These are phyloP conservation scores for Coenonympha glycerion DNA, from an alignment of 2,888 invertebrate genomes.

Conservation along the genomic window DNA sequence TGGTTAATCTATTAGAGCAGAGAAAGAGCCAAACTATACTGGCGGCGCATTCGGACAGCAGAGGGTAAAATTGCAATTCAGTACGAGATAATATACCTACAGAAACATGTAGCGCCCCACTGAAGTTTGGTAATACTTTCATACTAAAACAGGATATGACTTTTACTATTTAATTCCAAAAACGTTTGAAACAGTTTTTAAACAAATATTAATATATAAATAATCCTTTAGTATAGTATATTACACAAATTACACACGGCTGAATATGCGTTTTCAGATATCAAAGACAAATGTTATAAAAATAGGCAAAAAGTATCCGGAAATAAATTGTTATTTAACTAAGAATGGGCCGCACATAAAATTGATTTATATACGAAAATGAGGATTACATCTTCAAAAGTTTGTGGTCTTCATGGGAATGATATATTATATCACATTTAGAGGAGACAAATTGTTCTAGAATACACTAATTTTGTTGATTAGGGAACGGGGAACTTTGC, in stretches of 20 bases:
- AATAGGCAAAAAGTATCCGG: not conserved
- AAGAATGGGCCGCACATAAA: constrained; percentile 4
- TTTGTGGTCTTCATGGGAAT: constrained; percentile 23
- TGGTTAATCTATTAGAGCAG: not conserved
- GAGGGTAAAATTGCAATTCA: too few relatives aligned
- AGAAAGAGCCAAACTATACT: too few relatives aligned
- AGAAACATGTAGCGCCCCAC: too few relatives aligned
- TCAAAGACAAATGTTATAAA: not conserved
- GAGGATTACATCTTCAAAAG: constrained; percentile 15
- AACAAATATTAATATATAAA: too few relatives aligned
- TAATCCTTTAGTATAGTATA: too few relatives aligned
- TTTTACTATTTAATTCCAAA: too few relatives aligned
- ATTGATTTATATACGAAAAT: constrained; percentile 10
- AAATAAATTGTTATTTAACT: not conserved
- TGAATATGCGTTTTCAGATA: not conserved
- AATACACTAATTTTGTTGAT: constrained; percentile 15
- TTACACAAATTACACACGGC: not conserved
- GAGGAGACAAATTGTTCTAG: constrained; percentile 28
- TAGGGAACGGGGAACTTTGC: constrained; percentile 18
- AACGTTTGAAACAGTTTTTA: too few relatives aligned
- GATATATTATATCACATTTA: constrained; percentile 25
- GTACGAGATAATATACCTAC: too few relatives aligned
- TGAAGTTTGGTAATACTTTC: too few relatives aligned
- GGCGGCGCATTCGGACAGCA: too few relatives aligned
- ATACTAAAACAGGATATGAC: too few relatives aligned